Percentiles rank a stretch among this genome's conserved stretches.
Conservation (phyloP, 2,797 vertebrate genomes). For the Poecilia wingei region DNA sequence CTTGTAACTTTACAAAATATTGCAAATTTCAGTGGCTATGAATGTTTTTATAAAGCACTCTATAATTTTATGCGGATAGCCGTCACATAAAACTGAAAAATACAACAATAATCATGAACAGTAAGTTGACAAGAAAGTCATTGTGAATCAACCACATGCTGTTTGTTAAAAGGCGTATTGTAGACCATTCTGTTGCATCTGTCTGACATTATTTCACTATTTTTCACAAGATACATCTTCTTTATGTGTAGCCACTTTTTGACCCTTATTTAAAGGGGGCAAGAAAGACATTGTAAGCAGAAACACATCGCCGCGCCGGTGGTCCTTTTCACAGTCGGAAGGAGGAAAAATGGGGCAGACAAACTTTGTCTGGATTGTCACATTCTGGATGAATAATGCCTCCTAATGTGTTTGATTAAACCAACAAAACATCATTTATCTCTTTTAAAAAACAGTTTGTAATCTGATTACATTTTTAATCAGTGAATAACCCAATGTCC, state of each 20-base stretch:
- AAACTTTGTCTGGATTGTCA: background rate
- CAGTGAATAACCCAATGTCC: conserved; percentile 44
- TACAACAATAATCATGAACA: background rate
- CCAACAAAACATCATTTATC: conserved; percentile 16
- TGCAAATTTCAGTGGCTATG: background rate
- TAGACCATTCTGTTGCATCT: background rate
- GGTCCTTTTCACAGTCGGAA: background rate
- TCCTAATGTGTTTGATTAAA: conserved; percentile 27
- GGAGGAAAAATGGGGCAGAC: background rate
- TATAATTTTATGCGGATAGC: background rate
- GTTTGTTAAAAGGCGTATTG: background rate
- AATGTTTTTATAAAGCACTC: background rate
- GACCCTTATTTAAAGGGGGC: background rate
- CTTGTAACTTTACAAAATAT: background rate
- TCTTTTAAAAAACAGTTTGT: conserved; percentile 29
- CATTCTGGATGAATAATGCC: conserved; percentile 1
- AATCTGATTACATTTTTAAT: conserved; percentile 47
- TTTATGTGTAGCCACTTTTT: background rate
- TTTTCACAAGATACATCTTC: background rate
- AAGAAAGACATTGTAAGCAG: background rate
- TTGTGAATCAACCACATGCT: background rate
- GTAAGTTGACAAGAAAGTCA: background rate
- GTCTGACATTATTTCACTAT: background rate
- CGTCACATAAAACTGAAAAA: background rate
- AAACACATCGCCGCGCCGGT: background rate